phyloP scores from a whole-genome alignment of 2,113 vertebrate genomes.

The Amblyornis subalaris region DNA sequence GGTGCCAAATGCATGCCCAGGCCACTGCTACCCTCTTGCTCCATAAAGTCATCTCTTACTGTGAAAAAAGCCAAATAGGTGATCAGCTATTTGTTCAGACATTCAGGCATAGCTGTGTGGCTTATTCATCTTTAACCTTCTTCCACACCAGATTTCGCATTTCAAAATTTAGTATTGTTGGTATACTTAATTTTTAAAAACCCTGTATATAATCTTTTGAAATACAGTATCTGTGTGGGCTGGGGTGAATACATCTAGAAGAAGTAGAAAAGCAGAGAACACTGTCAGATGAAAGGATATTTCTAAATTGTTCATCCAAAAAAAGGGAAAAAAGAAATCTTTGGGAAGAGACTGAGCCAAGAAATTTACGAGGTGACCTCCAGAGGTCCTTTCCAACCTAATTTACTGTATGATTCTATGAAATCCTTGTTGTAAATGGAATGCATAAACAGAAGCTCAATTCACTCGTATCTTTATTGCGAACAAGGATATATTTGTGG shows the following conservation, averaged over 20 bases:
- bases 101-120: background rate
- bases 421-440: slow-evolving; percentile 29
- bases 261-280: background rate
- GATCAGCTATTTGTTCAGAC: background rate
- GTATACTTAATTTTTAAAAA: background rate
- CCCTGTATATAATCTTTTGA: background rate
- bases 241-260: background rate
- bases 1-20: background rate
- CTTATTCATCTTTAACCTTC: background rate
- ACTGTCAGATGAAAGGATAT: background rate
- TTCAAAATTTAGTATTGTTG: background rate
- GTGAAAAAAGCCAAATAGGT: background rate
- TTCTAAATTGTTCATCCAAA: background rate
- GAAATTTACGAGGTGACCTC: slow-evolving; percentile 15
- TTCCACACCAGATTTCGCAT: background rate
- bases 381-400: slow-evolving; percentile 46
- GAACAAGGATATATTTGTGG: slow-evolving; percentile 57
- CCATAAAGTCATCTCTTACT: background rate
- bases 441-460: slow-evolving; percentile 31
- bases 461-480: background rate
- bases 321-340: background rate
- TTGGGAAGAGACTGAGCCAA: background rate
- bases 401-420: slow-evolving; percentile 53
- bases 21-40: background rate
- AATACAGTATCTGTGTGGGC: background rate